A percentile compares a stretch with the other conserved stretches of the same genome.
phyloP scores from a whole-genome alignment of 2,888 invertebrate genomes.

The Eudemis profundana region DNA sequence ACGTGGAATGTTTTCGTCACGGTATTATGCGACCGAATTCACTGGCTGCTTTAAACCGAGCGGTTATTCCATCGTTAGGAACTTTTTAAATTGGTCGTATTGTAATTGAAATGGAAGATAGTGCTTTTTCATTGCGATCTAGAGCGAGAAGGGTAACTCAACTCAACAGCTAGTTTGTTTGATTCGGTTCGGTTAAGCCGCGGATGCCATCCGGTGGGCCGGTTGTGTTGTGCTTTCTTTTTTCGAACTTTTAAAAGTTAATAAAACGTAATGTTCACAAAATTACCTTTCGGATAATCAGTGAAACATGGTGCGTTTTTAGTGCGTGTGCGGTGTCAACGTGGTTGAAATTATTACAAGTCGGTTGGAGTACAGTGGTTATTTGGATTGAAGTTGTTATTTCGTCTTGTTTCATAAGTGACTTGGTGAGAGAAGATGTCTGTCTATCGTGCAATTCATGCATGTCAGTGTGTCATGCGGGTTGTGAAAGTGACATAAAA shows the following conservation, averaged over 20 bases:
- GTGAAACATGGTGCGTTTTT: slow-evolving; percentile 66
- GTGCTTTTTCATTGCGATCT: slow-evolving; percentile 49
- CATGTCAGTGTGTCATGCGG: slow-evolving; percentile 41
- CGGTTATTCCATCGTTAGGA: slow-evolving; percentile 41
- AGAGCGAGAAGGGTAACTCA: slow-evolving; percentile 32
- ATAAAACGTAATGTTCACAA: slow-evolving; percentile 50
- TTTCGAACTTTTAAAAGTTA: slow-evolving; percentile 65
- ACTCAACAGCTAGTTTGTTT: slow-evolving; percentile 67
- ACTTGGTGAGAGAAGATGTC: slow-evolving; percentile 46
- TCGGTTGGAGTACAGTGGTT: slow-evolving; percentile 30
- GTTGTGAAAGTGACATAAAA: slow-evolving; percentile 40
- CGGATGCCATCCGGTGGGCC: slow-evolving; percentile 70
- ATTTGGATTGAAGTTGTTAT: slow-evolving; percentile 38
- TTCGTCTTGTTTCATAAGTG: slow-evolving; percentile 34
- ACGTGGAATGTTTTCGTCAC: slow-evolving; percentile 58
- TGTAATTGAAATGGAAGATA: slow-evolving; percentile 67
- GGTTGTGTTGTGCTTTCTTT: slow-evolving; percentile 56
- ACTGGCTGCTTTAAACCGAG: slow-evolving; percentile 48
- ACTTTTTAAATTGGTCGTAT: slow-evolving; percentile 63
- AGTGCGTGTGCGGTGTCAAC: slow-evolving; percentile 58
- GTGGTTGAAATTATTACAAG: slow-evolving; percentile 58
- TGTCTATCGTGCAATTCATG: slow-evolving; percentile 51
- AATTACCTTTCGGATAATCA: slow-evolving; percentile 62
- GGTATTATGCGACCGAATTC: slow-evolving; percentile 60
- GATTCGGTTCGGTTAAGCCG: slow-evolving; percentile 67